phyloP scores from a whole-genome alignment of 2,888 invertebrate species.

The Ctenicera cuprea region DNA sequence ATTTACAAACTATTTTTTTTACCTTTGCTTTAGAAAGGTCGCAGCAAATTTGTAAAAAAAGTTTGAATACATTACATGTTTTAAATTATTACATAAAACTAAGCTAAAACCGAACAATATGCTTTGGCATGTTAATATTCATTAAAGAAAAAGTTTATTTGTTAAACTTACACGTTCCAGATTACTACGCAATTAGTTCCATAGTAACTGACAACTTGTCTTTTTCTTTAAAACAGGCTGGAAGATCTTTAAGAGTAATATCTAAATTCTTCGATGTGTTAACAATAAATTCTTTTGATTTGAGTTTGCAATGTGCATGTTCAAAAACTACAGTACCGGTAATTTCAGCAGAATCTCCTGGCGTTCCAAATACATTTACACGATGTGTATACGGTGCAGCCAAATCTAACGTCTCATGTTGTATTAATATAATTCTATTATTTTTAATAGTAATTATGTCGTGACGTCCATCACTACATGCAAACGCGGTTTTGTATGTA shows the following conservation, averaged over 20 bases:
- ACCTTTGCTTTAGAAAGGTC: too few relatives aligned
- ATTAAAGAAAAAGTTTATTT: too few relatives aligned
- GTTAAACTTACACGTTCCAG: too few relatives aligned
- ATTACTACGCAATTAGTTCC: too few relatives aligned
- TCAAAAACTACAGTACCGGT: background rate
- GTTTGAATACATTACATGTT: too few relatives aligned
- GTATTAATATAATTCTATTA: background rate
- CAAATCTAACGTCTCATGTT: background rate
- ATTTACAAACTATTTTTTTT: too few relatives aligned
- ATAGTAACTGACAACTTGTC: background rate
- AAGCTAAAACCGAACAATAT: too few relatives aligned
- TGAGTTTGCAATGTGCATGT: background rate
- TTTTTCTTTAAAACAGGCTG: background rate
- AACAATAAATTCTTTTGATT: background rate
- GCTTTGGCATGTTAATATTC: too few relatives aligned
- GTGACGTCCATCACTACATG: background rate
- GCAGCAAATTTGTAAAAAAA: too few relatives aligned
- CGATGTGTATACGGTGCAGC: background rate
- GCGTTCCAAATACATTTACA: background rate
- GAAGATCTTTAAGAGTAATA: background rate
- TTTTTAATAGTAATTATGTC: background rate
- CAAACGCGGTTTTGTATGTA: background rate
- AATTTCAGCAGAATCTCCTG: background rate
- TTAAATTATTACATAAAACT: too few relatives aligned
- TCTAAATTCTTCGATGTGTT: background rate